Base-by-base conservation (phyloP, 1,140 invertebrate genomes). In the Macrocentrus cingulum region DNA sequence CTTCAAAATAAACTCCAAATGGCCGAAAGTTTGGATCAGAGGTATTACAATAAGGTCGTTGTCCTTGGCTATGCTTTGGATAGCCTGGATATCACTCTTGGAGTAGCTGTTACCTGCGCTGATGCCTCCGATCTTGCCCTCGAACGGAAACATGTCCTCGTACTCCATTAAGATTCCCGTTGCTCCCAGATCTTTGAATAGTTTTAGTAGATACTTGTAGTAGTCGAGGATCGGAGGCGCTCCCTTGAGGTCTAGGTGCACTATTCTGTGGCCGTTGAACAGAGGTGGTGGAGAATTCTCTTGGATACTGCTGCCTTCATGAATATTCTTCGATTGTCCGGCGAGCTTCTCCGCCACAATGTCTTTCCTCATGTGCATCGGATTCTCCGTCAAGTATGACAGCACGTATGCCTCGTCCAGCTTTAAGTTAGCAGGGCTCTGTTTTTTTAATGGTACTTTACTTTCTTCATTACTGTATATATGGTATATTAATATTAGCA, bases 91-190 rank as follows among this genome's bases (percentile, higher is more conserved):
- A 62, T 95, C 87, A 29, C 80, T 71, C 64, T 76, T 81, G 0
- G 83, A 85, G 70, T 97, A 98, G 48, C 87, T 86, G 81, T 95
- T 92, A 23, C 79, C 80, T 2, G 93, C 88, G 1, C 85, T 81
- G 5, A 96, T 76, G 46, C 82, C 74, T 51, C 73, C 76, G 2
- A 98, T 72, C 0, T 77, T 72, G 0, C 87, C 91, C 18, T 79
- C 81, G 75, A 91, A 98, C 0, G 96, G 96, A 77, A 98, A 99
- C 91, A 96, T 97, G 67, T 99, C 97, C 80, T 99, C 97, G 81
- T 97, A 99, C 76, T 99, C 97, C 50, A 97, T 78, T 1, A 98
- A 79, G 19, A 98, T 75, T 1, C 93, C 94, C 41, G 91, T 98
- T 0, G 91, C 92, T 15, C 89, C 93, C 65, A 92, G 72, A 42